Evolutionary conservation across 2,113 vertebrate species (phyloP).

Genomic region (Carassius gibelio): DNA sequence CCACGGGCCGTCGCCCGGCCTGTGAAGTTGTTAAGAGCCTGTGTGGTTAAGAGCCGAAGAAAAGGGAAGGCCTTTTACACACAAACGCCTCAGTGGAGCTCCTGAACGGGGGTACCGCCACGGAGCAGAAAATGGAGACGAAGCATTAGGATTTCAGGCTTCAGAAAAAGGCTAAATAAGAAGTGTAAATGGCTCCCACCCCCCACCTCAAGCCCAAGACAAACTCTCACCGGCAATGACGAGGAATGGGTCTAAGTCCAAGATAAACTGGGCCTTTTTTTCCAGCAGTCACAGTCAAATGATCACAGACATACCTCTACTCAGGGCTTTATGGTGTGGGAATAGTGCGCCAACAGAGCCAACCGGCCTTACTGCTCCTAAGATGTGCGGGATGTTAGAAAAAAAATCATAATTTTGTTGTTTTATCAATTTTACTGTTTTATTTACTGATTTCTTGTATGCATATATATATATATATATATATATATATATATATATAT

Average conservation of each 20-base stretch:
- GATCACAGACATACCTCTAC: conserved; percentile 42
- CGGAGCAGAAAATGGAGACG: conserved; percentile 67
- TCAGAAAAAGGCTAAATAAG: conserved; percentile 74
- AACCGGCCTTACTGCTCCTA: neutral
- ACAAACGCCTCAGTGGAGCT: conserved; percentile 74
- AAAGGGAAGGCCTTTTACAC: conserved; percentile 67
- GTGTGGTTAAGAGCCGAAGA: conserved; percentile 75
- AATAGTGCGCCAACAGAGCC: conserved; percentile 43
- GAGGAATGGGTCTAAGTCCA: conserved; percentile 55
- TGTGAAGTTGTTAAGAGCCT: conserved; percentile 74
- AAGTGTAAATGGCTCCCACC: conserved; percentile 69
- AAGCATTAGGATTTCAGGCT: conserved; percentile 76
- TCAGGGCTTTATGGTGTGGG: conserved; percentile 44
- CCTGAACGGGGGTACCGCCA: conserved; percentile 71
- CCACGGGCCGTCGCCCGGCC: conserved; percentile 74
- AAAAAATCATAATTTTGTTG: neutral
- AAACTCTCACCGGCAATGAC: conserved; percentile 62
- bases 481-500: neutral
- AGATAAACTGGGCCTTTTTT: conserved; percentile 55
- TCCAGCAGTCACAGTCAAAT: conserved; percentile 56
- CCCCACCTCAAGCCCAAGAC: conserved; percentile 66
- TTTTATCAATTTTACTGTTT: neutral
- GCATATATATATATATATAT: too few species aligned
- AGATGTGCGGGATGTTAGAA: neutral
- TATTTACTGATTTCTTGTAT: neutral